Conservation (phyloP, 1,140 invertebrate species). For the Brachystomella parvula region DNA sequence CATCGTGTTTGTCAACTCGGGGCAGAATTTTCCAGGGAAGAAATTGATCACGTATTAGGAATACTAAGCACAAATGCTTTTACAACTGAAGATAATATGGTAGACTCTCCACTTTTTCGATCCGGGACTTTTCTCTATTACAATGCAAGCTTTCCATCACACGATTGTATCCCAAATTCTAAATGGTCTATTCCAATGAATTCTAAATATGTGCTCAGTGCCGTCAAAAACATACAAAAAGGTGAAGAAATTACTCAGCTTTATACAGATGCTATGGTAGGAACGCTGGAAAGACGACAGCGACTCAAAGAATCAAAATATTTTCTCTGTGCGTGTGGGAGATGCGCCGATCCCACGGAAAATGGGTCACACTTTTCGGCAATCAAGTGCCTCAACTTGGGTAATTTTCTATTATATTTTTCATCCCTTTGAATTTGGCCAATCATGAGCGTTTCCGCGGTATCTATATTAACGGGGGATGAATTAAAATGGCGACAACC, state of each 20-base stretch:
- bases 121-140: conserved; percentile 21
- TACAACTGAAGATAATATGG: conserved; percentile 21
- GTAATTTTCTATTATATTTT: neutral
- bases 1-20: conserved; percentile 11
- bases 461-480: neutral
- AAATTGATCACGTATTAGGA: conserved; percentile 27
- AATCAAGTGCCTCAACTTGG: conserved; percentile 53
- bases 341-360: conserved; percentile 67
- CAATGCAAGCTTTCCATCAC: conserved; percentile 23
- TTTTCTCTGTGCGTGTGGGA: conserved; percentile 61
- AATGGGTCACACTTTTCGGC: conserved; percentile 64
- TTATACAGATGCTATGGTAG: conserved; percentile 41
- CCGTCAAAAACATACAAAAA: neutral
- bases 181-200: conserved; percentile 17
- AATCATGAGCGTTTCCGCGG: too few species aligned
- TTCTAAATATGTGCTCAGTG: conserved; percentile 21
- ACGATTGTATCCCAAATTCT: conserved; percentile 22
- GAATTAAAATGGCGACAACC: neutral
- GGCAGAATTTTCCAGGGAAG: neutral
- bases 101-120: neutral
- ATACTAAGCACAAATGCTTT: conserved; percentile 25
- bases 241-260: conserved; percentile 15
- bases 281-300: conserved; percentile 60
- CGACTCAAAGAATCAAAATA: conserved; percentile 65
- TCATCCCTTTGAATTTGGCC: too few species aligned